Evolutionary conservation across 2,888 invertebrate genomes (phyloP), one percentile per base, ranked within the genome.

Genomic region (Orthonevra nobilis): DNA sequence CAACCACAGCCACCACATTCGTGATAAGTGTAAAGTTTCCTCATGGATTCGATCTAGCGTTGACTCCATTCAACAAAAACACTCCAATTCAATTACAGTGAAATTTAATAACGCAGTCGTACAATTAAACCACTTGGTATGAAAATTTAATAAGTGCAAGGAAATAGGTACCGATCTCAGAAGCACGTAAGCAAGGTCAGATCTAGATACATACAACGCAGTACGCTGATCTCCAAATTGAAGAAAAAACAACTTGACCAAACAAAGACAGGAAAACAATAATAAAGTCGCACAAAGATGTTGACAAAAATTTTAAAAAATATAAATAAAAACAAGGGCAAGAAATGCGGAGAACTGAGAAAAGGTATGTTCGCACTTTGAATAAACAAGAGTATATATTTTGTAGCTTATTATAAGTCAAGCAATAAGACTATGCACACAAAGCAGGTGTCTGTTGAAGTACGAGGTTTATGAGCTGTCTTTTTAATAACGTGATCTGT

Each of bases 1-100:
- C 34, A 32, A 77, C 75, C 75, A 58, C 75, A 77, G 9, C 30
- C 6, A 77, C 75, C 75, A 44, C 75, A 70, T 10, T 20, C 28
- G 15, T 30, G 36, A 42, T n/a, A 28, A 34, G 12, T 32, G 15
- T n/a, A 15, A 69, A 30, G 34, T 64, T 70, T 64, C 50, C 14
- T 46, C 58, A 38, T 44, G 50, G 44, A 10, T 50, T 6, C 32
- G 42, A 58, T 19, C 38, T 36, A 52, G 64, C 36, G 30, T 48
- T 36, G 7, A 26, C 36, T 69, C 70, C 70, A 77, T 77, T 77
- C 63, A 52, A 10, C 5, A 52, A 42, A 38, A 52, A 50, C 30
- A 28, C 30, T 10, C 15, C 38, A 64, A 64, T 34, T 30, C 23
- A 44, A 38, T 58, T 19, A 26, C 50, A 70, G 56, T 70, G 56